Evolutionary conservation across 2,797 vertebrate species (phyloP).

Genomic region (Thalassophryne amazonica): DNA sequence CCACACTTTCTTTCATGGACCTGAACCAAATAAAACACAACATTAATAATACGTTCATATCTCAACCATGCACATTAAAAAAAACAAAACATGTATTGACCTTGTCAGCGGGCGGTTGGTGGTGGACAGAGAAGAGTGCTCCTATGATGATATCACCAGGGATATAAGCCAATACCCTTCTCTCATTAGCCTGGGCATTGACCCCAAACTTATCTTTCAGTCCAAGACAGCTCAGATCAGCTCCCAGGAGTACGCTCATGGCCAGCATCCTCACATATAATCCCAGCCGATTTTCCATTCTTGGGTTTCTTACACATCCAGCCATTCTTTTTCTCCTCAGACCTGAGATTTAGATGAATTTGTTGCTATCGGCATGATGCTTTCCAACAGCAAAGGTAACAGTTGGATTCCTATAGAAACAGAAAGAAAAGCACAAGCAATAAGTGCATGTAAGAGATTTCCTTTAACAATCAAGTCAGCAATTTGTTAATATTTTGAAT

Average conservation of each 20-base stretch:
- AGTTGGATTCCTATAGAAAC: conserved; percentile 24
- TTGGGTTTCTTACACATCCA: conserved; percentile 10
- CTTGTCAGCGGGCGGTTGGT: conserved; percentile 96
- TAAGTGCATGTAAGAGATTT: background rate
- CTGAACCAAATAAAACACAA: conserved; percentile 23
- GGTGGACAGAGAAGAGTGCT: conserved; percentile 96
- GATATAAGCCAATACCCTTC: conserved; percentile 91
- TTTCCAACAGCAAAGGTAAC: conserved; percentile 3
- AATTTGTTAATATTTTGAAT: background rate
- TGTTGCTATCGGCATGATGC: conserved; percentile 12
- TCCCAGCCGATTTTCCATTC: conserved; percentile 3
- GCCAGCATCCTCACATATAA: conserved; percentile 63
- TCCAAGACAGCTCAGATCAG: conserved; percentile 76
- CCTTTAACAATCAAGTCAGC: background rate
- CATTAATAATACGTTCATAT: background rate
- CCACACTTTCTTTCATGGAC: conserved; percentile 98
- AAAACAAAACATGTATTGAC: conserved; percentile 38
- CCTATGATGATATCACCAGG: conserved; percentile 97
- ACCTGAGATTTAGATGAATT: conserved; percentile 17
- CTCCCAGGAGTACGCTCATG: conserved; percentile 80
- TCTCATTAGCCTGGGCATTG: conserved; percentile 89
- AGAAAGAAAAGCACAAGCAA: background rate
- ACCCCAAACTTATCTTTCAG: conserved; percentile 51
- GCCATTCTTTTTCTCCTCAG: conserved; percentile 40
- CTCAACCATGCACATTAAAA: background rate